These are phyloP conservation scores for Triplophysa siluroides DNA, from an alignment of 2,113 vertebrate genomes.

Conservation along the genomic window DNA sequence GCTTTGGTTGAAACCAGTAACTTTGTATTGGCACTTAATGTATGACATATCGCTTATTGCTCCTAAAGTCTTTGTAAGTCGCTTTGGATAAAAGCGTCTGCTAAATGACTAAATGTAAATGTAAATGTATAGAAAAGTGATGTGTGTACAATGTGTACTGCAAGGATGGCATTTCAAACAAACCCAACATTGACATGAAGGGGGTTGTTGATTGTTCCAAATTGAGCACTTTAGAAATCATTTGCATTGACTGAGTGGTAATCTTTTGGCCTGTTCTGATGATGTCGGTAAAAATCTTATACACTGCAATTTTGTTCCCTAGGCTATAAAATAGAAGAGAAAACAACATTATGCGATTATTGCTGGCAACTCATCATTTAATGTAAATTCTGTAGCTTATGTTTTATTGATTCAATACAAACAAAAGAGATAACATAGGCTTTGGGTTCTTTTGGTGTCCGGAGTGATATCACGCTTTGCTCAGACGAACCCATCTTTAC, in stretches of 20 bases:
- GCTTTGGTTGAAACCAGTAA: too few species aligned
- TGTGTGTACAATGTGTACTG: too few species aligned
- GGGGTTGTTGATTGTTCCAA: background rate
- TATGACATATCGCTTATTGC: too few species aligned
- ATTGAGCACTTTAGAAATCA: background rate
- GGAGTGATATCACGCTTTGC: background rate
- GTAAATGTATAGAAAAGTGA: too few species aligned
- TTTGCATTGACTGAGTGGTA: background rate
- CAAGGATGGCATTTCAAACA: background rate
- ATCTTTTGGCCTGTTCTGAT: background rate
- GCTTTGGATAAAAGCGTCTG: too few species aligned
- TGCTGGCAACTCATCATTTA: background rate
- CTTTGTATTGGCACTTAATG: too few species aligned
- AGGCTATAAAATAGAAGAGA: background rate
- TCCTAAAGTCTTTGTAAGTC: too few species aligned
- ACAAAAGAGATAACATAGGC: background rate
- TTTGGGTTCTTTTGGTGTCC: background rate
- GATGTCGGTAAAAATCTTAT: background rate
- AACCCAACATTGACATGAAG: background rate
- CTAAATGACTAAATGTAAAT: too few species aligned
- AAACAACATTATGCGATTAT: too few species aligned
- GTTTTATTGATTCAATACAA: constrained; percentile 7
- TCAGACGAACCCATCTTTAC: background rate
- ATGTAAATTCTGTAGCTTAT: constrained; percentile 2
- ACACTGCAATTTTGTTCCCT: background rate